A percentile compares a stretch with the other conserved stretches of the same genome.
Evolutionary conservation across 37 sponge, comb jelly and placozoan genomes (phyloP).

Genomic region (Amphimedon queenslandica): DNA sequence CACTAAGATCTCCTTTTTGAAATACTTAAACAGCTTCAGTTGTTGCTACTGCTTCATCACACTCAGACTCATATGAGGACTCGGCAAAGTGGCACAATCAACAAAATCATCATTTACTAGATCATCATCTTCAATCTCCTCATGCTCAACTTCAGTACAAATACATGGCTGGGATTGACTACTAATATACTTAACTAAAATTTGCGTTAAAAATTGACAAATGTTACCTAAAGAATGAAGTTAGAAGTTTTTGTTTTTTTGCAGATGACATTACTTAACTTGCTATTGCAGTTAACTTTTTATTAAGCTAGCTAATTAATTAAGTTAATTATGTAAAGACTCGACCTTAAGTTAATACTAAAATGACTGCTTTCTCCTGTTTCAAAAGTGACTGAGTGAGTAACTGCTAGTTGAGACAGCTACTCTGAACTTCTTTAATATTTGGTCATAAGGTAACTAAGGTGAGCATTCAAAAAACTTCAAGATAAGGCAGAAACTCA

Average conservation of each 20-base stretch:
- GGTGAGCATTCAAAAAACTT: neutral
- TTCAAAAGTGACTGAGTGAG: no score
- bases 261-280: neutral
- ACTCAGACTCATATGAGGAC: neutral
- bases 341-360: no score
- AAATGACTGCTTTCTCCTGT: no score
- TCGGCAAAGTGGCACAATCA: neutral
- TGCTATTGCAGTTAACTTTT: neutral
- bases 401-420: no score
- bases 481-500: neutral
- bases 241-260: neutral
- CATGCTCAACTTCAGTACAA: neutral
- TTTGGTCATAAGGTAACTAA: neutral
- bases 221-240: slow-evolving; percentile 22
- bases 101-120: neutral
- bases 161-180: neutral
- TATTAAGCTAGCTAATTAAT: no score
- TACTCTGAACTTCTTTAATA: neutral
- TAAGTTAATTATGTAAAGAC: no score
- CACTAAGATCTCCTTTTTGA: neutral
- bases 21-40: neutral
- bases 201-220: neutral
- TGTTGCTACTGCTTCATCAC: neutral
- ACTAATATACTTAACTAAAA: neutral
- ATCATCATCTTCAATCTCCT: neutral